phyloP scores from a whole-genome alignment of 2,113 vertebrate species.

The Empidonax traillii region DNA sequence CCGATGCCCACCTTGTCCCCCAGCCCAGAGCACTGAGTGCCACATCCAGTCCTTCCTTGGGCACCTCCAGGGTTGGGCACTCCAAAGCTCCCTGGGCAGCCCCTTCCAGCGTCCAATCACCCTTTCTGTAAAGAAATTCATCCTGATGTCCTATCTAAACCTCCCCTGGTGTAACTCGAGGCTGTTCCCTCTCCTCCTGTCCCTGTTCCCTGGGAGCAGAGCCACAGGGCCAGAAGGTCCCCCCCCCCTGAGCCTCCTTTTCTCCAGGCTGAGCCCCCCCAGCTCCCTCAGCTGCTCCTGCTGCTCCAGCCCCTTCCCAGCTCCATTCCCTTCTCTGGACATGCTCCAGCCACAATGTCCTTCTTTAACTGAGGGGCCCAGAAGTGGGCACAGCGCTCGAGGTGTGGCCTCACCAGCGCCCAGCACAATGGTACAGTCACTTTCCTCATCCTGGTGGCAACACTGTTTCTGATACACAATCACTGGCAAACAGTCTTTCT shows the following conservation, averaged over 20 bases:
- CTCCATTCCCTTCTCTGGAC: not conserved
- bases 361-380: not conserved
- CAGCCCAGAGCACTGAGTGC: not conserved
- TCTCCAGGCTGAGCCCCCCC: not conserved
- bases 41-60: not conserved
- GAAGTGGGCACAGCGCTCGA: not conserved
- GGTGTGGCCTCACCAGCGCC: not conserved
- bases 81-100: too few species aligned
- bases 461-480: not conserved
- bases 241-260: not conserved
- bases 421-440: not conserved
- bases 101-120: accelerated
- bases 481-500: not conserved
- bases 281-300: not conserved
- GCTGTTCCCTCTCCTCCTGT: not conserved
- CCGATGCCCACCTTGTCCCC: not conserved
- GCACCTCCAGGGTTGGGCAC: not conserved
- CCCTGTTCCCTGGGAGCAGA: not conserved
- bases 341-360: not conserved
- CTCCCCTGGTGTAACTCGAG: accelerated
- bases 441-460: not conserved
- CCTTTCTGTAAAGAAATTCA: not conserved
- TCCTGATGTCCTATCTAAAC: accelerated
- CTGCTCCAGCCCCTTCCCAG: not conserved
- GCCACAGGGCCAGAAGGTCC: not conserved